These are phyloP conservation scores for Drosophila truncata DNA, from an alignment of 1,140 invertebrate genomes.

Conservation along the genomic window DNA sequence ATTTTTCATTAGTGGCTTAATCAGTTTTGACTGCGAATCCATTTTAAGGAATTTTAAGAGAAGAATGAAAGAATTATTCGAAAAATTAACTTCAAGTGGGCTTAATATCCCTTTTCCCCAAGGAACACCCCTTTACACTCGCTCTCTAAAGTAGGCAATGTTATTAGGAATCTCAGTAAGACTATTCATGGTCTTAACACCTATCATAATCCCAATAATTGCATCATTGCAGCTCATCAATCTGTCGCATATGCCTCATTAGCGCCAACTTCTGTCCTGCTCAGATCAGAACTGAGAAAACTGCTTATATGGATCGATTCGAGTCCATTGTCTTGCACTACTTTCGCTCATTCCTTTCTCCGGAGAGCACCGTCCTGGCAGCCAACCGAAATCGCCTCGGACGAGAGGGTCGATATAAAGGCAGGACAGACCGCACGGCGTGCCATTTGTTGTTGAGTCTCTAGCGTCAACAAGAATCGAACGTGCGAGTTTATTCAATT, in stretches of 20 bases:
- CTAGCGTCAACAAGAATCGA: constrained; percentile 80
- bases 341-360: constrained; percentile 36
- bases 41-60: no score
- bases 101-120: not conserved
- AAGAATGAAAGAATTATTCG: no score
- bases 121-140: not conserved
- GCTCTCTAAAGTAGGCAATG: not conserved
- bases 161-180: accelerated
- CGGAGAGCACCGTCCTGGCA: constrained; percentile 38
- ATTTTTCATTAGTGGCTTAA: not conserved
- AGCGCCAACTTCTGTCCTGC: constrained; percentile 13
- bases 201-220: not conserved
- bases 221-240: constrained; percentile 1
- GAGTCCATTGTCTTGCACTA: constrained; percentile 44
- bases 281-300: constrained; percentile 54
- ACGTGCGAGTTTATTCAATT: constrained; percentile 70
- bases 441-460: constrained; percentile 85
- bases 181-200: not conserved
- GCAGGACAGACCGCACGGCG: constrained; percentile 51
- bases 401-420: constrained; percentile 78
- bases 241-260: constrained; percentile 23
- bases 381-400: constrained; percentile 19
- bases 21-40: not conserved
- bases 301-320: constrained; percentile 81
- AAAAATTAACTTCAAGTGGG: no score